phyloP scores from a whole-genome alignment of 2,797 vertebrate genomes.

The Phoebastria nigripes region DNA sequence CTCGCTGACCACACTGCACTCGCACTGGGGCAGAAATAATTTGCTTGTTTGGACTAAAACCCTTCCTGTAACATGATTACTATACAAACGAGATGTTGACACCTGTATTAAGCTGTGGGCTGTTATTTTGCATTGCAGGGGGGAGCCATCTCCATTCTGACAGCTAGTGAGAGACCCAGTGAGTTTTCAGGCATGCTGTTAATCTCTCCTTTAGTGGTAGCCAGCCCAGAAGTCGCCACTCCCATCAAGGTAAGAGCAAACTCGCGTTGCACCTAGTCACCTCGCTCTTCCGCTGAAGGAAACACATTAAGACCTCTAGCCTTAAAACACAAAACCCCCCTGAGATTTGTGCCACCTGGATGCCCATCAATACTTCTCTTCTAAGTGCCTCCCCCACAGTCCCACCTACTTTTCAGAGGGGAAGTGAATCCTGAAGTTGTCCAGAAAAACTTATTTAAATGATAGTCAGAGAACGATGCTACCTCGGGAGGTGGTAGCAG shows the following conservation, averaged over 20 bases:
- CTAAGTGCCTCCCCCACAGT: not conserved
- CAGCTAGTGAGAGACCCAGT: slow-evolving; percentile 83
- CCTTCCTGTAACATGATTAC: not conserved
- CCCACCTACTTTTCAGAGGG: not conserved
- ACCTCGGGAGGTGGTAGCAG: not conserved
- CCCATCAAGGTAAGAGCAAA: slow-evolving; percentile 88
- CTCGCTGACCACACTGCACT: not conserved
- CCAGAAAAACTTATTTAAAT: not conserved
- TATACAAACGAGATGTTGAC: not conserved
- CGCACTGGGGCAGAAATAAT: not conserved
- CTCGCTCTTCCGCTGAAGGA: not conserved
- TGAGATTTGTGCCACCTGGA: not conserved
- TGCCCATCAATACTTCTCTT: not conserved
- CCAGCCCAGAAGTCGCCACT: slow-evolving; percentile 91
- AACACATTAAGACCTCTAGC: not conserved
- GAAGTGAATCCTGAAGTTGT: not conserved
- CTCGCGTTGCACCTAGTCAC: rapidly evolving
- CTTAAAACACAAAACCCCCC: not conserved
- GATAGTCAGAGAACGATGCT: not conserved
- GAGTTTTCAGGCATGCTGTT: slow-evolving; percentile 90
- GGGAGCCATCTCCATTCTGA: slow-evolving; percentile 90
- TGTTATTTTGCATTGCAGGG: slow-evolving; percentile 79
- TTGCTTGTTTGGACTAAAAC: not conserved
- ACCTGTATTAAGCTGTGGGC: slow-evolving; percentile 2
- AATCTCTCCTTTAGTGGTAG: slow-evolving; percentile 89